These are phyloP conservation scores for Hippolais icterina DNA, from an alignment of 2,113 vertebrate species.

Conservation along the genomic window DNA sequence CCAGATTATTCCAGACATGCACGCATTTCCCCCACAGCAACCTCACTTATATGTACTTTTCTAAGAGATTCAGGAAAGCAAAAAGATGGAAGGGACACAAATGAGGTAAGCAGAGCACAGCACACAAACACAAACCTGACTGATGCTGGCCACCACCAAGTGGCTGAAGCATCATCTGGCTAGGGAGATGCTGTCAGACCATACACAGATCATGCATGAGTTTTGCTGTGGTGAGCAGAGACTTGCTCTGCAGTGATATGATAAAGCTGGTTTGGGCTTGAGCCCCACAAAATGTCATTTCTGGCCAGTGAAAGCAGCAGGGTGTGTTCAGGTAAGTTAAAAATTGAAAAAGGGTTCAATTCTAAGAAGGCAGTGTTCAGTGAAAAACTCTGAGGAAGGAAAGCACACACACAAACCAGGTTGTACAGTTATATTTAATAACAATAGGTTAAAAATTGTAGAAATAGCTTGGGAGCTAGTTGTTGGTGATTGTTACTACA, in stretches of 20 bases:
- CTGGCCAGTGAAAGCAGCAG: not conserved
- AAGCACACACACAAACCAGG: not conserved
- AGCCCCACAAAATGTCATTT: not conserved
- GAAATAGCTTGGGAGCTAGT: not conserved
- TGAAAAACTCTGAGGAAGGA: not conserved
- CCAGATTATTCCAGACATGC: not conserved
- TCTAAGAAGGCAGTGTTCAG: too few species aligned
- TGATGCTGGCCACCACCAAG: too few species aligned
- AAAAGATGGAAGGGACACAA: too few species aligned
- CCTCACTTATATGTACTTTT: not conserved
- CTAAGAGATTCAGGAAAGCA: not conserved
- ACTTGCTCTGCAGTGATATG: not conserved
- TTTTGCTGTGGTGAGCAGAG: too few species aligned
- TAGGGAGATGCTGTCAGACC: fast-evolving
- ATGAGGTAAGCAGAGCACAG: not conserved
- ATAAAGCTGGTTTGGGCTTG: not conserved
- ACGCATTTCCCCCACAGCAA: fast-evolving
- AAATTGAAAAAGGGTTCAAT: not conserved
- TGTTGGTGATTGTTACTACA: fast-evolving
- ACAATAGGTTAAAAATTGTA: fast-evolving
- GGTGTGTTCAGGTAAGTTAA: not conserved
- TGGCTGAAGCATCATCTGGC: not conserved
- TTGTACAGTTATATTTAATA: too few species aligned
- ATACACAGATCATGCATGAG: fast-evolving
- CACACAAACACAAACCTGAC: fast-evolving